These are phyloP conservation scores for Sycophila texana DNA, from an alignment of 2,888 invertebrate genomes.

Conservation along the genomic window DNA sequence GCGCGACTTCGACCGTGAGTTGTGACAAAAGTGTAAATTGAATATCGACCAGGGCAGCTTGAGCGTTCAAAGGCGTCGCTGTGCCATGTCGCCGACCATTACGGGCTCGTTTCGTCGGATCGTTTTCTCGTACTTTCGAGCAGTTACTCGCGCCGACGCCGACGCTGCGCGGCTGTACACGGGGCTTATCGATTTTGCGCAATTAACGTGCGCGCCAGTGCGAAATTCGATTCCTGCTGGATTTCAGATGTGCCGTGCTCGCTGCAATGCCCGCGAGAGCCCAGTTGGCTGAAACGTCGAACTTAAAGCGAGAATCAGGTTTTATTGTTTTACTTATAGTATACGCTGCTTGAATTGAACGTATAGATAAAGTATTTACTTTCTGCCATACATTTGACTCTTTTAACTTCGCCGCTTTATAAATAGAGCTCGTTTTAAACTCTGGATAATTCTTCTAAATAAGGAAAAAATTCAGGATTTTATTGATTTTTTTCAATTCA, in stretches of 20 bases:
- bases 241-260: neutral
- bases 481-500: too few species aligned
- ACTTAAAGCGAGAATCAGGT: too few species aligned
- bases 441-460: too few species aligned
- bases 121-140: neutral
- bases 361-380: too few species aligned
- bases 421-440: too few species aligned
- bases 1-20: constrained; percentile 57
- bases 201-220: constrained; percentile 9
- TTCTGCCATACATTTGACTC: too few species aligned
- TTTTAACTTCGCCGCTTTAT: too few species aligned
- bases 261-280: too few species aligned
- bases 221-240: constrained; percentile 12
- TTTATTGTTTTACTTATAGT: too few species aligned
- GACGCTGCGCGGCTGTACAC: neutral
- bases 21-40: constrained; percentile 74
- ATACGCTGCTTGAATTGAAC: too few species aligned
- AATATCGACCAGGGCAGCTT: constrained; percentile 69
- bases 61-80: constrained; percentile 42
- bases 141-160: neutral
- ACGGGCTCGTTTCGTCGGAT: neutral
- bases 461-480: too few species aligned
- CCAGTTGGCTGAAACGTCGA: too few species aligned
- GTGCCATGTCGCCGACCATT: constrained; percentile 67
- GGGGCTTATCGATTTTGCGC: constrained; percentile 28